Conservation (phyloP, 2,113 vertebrate species). For the Pontoporia blainvillei region DNA sequence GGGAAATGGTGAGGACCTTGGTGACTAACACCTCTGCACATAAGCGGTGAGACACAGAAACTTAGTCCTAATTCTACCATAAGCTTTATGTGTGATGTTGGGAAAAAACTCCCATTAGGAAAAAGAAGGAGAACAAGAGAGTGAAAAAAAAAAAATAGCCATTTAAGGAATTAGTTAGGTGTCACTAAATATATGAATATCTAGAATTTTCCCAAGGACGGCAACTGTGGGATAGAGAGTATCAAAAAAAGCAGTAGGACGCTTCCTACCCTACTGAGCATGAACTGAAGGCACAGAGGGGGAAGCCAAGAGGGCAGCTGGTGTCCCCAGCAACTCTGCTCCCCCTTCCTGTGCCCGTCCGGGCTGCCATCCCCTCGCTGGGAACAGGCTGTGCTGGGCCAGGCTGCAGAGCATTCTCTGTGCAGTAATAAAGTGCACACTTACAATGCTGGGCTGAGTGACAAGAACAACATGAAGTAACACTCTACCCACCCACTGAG, state of each 20-base stretch:
- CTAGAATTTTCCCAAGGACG: not conserved
- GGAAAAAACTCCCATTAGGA: not conserved
- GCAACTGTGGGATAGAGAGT: not conserved
- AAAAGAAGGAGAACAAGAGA: not conserved
- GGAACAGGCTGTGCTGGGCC: slow-evolving; percentile 35
- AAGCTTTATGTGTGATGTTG: not conserved
- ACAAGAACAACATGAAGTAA: slow-evolving; percentile 81
- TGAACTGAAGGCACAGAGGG: fast-evolving
- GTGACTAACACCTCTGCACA: not conserved
- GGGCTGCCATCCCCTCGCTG: not conserved
- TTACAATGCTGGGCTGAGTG: slow-evolving; percentile 78
- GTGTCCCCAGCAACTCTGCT: not conserved
- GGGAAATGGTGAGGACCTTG: not conserved
- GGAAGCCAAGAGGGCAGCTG: not conserved
- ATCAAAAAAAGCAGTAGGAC: not conserved
- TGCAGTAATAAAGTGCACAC: slow-evolving; percentile 45
- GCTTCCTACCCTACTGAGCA: not conserved
- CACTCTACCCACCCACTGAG: slow-evolving; percentile 83
- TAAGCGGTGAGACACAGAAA: not conserved
- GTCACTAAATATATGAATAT: not conserved
- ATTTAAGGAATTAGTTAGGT: not conserved
- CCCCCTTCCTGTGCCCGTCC: not conserved
- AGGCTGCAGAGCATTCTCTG: slow-evolving; percentile 28
- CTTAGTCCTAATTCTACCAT: not conserved
- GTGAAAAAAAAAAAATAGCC: not conserved